phyloP scores from a whole-genome alignment of 2,113 vertebrate genomes.

The Syrrhaptes paradoxus region DNA sequence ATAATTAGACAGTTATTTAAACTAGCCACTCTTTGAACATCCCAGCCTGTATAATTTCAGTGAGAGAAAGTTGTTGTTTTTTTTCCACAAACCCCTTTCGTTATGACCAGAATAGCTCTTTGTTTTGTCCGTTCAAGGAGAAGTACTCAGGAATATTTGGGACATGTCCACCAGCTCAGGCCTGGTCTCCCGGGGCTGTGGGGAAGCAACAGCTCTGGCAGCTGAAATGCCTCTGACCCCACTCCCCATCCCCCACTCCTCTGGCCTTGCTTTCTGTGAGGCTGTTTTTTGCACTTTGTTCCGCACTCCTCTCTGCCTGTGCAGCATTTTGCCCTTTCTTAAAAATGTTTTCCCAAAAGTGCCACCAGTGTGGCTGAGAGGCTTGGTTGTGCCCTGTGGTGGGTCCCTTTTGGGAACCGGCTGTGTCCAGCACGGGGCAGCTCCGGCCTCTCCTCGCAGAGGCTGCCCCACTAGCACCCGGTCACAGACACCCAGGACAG shows the following conservation, averaged over 20 bases:
- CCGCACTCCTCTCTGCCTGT: neutral
- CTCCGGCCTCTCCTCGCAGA: no score
- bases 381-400: accelerated
- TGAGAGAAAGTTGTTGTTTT: neutral
- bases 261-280: neutral
- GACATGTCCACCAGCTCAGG: accelerated
- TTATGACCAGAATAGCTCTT: neutral
- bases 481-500: no score
- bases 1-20: neutral
- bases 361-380: accelerated
- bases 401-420: neutral
- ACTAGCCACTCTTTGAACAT: neutral
- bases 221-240: neutral
- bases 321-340: neutral
- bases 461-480: no score
- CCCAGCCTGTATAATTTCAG: neutral
- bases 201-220: neutral
- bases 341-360: neutral
- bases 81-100: neutral
- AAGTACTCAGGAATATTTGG: neutral
- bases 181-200: neutral
- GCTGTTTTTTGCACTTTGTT: neutral
- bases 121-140: neutral
- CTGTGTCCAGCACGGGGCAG: no score
- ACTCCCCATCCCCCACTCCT: accelerated